phyloP scores from a whole-genome alignment of 2,797 vertebrate genomes.

The Muraenolepis orangiensis region DNA sequence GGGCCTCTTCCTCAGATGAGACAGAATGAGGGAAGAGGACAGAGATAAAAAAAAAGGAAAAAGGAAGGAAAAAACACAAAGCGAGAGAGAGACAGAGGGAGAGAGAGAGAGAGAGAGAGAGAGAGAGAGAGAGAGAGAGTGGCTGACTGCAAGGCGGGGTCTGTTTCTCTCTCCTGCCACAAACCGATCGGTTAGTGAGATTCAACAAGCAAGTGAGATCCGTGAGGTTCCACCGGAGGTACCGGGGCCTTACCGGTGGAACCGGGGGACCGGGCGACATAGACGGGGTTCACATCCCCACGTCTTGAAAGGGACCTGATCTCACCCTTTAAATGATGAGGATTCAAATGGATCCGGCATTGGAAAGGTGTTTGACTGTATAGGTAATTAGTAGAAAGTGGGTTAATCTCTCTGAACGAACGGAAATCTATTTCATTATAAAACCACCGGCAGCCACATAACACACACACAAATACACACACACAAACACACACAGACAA shows the following conservation, averaged over 20 bases:
- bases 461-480: conserved; percentile 32
- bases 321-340: conserved; percentile 79
- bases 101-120: not conserved
- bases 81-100: not conserved
- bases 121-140: conserved; percentile 6
- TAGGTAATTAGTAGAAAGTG: conserved; percentile 78
- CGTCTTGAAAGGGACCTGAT: conserved; percentile 79
- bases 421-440: conserved; percentile 77
- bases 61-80: conserved; percentile 42
- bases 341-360: conserved; percentile 81
- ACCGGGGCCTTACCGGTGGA: too few species aligned
- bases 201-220: too few species aligned
- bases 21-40: conserved; percentile 61
- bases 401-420: conserved; percentile 73
- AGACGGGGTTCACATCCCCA: conserved; percentile 74
- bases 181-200: conserved; percentile 74
- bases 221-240: too few species aligned
- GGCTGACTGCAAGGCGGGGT: conserved; percentile 44
- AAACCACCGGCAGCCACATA: conserved; percentile 70
- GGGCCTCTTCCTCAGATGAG: conserved; percentile 67
- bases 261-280: conserved; percentile 58
- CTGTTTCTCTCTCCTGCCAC: conserved; percentile 63
- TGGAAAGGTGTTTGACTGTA: conserved; percentile 82
- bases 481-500: not conserved
- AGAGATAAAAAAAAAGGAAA: conserved; percentile 42